These are phyloP conservation scores for Paramisgurnus dabryanus DNA, from an alignment of 2,113 vertebrate genomes.

Conservation along the genomic window DNA sequence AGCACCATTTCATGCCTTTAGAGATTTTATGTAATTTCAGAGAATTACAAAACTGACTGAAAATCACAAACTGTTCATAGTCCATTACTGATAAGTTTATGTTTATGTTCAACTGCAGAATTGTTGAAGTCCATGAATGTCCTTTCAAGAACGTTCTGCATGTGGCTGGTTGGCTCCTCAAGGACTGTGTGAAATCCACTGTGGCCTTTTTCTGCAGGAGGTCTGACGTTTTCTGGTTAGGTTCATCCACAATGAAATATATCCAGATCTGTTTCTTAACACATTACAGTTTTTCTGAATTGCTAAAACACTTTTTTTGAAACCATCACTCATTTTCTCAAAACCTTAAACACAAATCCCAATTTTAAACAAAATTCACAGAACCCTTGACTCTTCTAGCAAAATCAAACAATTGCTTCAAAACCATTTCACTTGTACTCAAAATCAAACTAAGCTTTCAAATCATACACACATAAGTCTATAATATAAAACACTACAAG, in stretches of 20 bases:
- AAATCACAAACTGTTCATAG: not conserved
- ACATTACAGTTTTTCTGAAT: too few species aligned
- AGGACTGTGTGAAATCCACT: not conserved
- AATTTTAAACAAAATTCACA: too few species aligned
- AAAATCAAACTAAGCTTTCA: too few species aligned
- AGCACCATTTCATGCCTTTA: not conserved
- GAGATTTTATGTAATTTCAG: not conserved
- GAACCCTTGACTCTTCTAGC: too few species aligned
- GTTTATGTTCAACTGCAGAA: not conserved
- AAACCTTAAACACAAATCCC: too few species aligned
- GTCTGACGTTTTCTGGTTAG: not conserved
- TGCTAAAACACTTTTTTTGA: too few species aligned
- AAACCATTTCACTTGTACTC: too few species aligned
- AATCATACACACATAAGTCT: too few species aligned
- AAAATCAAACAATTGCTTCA: too few species aligned
- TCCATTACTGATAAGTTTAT: conserved; percentile 1
- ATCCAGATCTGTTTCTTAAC: not conserved
- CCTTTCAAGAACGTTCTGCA: too few species aligned
- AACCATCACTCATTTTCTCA: too few species aligned
- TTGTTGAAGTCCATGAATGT: not conserved
- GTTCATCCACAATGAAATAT: not conserved
- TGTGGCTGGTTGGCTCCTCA: not conserved
- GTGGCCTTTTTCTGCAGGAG: not conserved
- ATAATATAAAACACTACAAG: too few species aligned
- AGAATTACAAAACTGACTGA: conserved; percentile 8